Percentiles rank a stretch among this genome's conserved stretches.
phyloP scores from a whole-genome alignment of 2,113 vertebrate genomes.

The Syrrhaptes paradoxus region DNA sequence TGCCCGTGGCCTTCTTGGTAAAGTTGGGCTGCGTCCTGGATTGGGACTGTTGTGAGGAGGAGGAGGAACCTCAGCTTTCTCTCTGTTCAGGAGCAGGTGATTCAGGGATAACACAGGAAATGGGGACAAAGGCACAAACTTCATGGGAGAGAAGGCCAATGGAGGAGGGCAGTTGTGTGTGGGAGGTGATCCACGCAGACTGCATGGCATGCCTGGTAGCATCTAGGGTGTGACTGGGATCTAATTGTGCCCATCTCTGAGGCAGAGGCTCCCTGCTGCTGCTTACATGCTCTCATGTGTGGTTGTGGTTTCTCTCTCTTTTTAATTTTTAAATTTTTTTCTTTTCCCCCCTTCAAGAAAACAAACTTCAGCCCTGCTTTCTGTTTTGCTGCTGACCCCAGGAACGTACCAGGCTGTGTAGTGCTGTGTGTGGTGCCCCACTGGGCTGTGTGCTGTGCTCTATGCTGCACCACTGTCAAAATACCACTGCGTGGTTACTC shows the following conservation, averaged over 20 bases:
- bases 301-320: background rate
- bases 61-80: background rate
- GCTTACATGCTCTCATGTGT: background rate
- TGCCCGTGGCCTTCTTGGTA: background rate
- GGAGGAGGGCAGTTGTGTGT: background rate
- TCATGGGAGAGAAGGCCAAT: background rate
- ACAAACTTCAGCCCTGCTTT: background rate
- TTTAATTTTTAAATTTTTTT: no score
- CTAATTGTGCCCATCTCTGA: background rate
- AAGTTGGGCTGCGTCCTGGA: background rate
- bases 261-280: background rate
- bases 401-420: fast-evolving
- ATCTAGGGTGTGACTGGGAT: background rate
- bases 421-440: fast-evolving
- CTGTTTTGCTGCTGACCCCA: background rate
- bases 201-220: background rate
- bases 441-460: background rate
- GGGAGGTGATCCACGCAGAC: background rate
- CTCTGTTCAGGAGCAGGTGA: background rate
- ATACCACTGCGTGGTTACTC: background rate
- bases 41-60: background rate
- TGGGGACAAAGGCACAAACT: background rate
- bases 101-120: background rate
- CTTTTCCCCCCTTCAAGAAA: background rate
- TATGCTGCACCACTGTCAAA: fast-evolving